Base-by-base conservation (phyloP, 2,797 vertebrate species). In the Eremophila alpestris region DNA sequence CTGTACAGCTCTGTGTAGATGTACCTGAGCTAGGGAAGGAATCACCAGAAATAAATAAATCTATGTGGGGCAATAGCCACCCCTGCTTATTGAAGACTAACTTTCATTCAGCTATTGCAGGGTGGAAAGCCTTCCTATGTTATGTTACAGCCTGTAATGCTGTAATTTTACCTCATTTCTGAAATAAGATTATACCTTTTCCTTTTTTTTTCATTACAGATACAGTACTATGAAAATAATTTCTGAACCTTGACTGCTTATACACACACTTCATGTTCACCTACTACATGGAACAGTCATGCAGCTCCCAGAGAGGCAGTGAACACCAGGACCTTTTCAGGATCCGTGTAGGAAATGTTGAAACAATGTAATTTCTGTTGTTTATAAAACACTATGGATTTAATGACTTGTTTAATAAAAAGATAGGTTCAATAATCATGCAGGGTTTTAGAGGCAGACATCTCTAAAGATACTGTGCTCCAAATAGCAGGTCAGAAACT, bases 351-450 rank as follows among this genome's bases (percentile, higher is more conserved):
- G 23, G 55, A 54, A 63, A 55, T 68, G 24, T 11, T 81, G 71
- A 69, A 89, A 62, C 38, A 83, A 54, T 1, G 0, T 41, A 14
- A 60, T 90, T 93, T 85, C 36, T 87, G 65, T 73, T 63, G 49
- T 90, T 92, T 90, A 54, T 93, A 87, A 89, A 92, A 10, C 26
- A 26, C 6, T 43, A 8, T 48, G 49, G 20, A 59, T 89, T 85
- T 92, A 93, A 87, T 68, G 46, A 93, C 34, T 77, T 92, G 30
- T 85, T 87, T 92, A 91, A 76, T 75, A 95, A 89, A 46, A 86
- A 70, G 65, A 40, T 40, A 70, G 23, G 34, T 76, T 34, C 70
- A 88, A 76, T 83, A 92, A 92, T 83, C 84, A 60, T 26, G 59
- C 40, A 54, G 82, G 48, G 70, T 73, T 92, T 95, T 67, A 69